phyloP scores from a whole-genome alignment of 2,888 invertebrate genomes.

The Dasypogon diadema region DNA sequence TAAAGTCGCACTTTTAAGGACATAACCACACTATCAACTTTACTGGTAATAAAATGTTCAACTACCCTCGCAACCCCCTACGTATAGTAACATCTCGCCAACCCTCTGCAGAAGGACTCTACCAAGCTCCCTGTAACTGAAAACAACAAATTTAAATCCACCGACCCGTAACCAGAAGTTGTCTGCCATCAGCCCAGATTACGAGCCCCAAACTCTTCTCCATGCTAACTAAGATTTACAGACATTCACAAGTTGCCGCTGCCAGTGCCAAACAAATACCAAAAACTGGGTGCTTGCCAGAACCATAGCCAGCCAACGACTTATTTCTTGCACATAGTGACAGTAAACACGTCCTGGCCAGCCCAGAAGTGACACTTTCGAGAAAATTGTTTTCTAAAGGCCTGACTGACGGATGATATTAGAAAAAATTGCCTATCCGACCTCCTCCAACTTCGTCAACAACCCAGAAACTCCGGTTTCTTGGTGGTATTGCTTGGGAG shows the following conservation, averaged over 20 bases:
- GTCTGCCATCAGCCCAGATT: not conserved
- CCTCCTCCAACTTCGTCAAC: conserved; percentile 16
- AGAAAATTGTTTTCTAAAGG: conserved; percentile 1
- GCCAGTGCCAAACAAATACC: conserved; percentile 3
- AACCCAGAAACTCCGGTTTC: not conserved
- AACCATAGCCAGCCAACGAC: not conserved
- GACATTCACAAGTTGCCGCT: conserved; percentile 28
- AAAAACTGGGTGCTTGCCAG: conserved; percentile 7
- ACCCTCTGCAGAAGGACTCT: too few species aligned
- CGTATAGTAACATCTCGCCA: too few species aligned
- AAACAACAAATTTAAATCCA: conserved; percentile 12
- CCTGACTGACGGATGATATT: conserved; percentile 35
- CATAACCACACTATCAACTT: too few species aligned
- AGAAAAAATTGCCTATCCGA: conserved; percentile 40
- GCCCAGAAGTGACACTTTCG: conserved; percentile 11
- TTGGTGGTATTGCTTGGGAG: too few species aligned
- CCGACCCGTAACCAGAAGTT: conserved; percentile 33
- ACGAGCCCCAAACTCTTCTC: conserved; percentile 6
- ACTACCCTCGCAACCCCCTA: too few species aligned
- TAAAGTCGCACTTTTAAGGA: too few species aligned
- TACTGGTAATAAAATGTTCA: too few species aligned
- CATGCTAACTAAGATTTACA: conserved; percentile 11
- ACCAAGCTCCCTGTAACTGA: not conserved
- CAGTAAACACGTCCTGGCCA: conserved; percentile 35
- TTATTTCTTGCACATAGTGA: not conserved